phyloP scores from a whole-genome alignment of 2,797 vertebrate genomes.

The Harpagifer antarcticus region DNA sequence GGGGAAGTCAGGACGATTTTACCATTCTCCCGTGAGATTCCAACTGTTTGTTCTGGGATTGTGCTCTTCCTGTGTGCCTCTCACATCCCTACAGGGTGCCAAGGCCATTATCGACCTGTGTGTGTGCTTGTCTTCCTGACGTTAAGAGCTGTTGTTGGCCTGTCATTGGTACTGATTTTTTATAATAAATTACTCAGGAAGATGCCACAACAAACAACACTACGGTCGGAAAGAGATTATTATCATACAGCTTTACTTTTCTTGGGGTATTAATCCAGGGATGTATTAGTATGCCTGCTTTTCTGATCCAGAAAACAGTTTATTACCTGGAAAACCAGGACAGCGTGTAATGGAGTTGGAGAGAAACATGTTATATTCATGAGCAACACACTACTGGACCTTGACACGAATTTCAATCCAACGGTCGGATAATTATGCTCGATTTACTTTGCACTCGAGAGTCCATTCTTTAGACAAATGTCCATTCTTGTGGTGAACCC shows the following conservation, averaged over 20 bases:
- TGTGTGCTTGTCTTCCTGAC: conserved; percentile 5
- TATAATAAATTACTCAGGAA: conserved; percentile 25
- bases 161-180: conserved; percentile 7
- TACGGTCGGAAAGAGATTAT: conserved; percentile 30
- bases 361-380: conserved; percentile 60
- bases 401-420: conserved; percentile 63
- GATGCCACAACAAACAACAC: conserved; percentile 11
- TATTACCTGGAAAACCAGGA: conserved; percentile 51
- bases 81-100: conserved; percentile 28
- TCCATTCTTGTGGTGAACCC: conserved; percentile 9
- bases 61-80: conserved; percentile 29
- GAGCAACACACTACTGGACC: conserved; percentile 46
- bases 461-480: conserved; percentile 14
- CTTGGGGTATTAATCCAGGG: conserved; percentile 25
- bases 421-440: conserved; percentile 30
- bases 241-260: conserved; percentile 3
- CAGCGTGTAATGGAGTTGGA: conserved; percentile 40
- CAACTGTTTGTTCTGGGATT: conserved; percentile 21
- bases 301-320: conserved; percentile 25
- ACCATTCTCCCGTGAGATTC: conserved; percentile 56
- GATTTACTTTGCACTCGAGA: conserved; percentile 43
- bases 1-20: conserved; percentile 42
- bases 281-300: conserved; percentile 9
- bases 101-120: conserved; percentile 15
- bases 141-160: not conserved